Evolutionary conservation across 2,797 vertebrate genomes (phyloP).

Genomic region (Hylomyscus alleni): DNA sequence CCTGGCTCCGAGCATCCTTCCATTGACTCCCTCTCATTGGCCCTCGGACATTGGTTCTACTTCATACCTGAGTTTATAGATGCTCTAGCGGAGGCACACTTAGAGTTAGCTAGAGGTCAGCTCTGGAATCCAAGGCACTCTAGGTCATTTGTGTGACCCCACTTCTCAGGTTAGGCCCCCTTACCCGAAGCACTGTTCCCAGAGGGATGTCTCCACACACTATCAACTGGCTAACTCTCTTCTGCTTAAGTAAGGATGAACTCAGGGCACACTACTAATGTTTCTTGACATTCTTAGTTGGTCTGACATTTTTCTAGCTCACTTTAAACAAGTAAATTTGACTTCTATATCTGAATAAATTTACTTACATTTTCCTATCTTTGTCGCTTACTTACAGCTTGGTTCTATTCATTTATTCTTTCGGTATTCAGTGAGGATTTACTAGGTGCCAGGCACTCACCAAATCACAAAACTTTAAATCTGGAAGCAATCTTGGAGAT

Average conservation of each 20-base stretch:
- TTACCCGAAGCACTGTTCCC: neutral
- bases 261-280: neutral
- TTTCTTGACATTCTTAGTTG: slow-evolving; percentile 28
- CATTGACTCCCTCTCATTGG: neutral
- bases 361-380: slow-evolving; percentile 58
- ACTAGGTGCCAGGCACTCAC: neutral
- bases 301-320: slow-evolving; percentile 4
- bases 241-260: neutral
- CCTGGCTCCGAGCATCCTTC: neutral
- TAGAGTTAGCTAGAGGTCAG: neutral
- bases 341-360: slow-evolving; percentile 29
- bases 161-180: neutral
- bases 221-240: neutral
- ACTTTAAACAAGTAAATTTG: slow-evolving; percentile 48
- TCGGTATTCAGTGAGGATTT: slow-evolving; percentile 67
- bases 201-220: neutral
- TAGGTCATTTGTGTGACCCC: neutral
- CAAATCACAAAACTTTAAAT: slow-evolving; percentile 62
- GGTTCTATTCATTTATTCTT: slow-evolving; percentile 59
- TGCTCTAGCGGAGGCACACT: neutral
- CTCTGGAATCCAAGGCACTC: slow-evolving; percentile 1
- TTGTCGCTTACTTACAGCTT: slow-evolving; percentile 51
- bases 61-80: neutral
- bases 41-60: neutral
- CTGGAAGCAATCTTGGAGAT: slow-evolving; percentile 33